phyloP scores from a whole-genome alignment of 1,140 invertebrate species.

The Archegozetes longisetosus region DNA sequence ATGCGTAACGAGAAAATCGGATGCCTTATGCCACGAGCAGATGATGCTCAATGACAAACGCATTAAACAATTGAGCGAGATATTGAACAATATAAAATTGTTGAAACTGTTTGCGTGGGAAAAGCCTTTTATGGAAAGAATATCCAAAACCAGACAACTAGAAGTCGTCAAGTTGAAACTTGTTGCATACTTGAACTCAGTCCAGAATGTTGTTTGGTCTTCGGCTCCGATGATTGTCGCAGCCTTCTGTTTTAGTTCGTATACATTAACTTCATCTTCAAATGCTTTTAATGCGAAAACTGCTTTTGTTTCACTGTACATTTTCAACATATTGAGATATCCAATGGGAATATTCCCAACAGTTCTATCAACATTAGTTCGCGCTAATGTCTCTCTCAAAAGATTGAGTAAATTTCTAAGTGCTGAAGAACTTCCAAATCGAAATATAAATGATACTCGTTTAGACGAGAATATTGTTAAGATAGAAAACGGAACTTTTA shows the following conservation, averaged over 20 bases:
- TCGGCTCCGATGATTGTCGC: slow-evolving; percentile 10
- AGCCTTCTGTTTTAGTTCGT: slow-evolving; percentile 23
- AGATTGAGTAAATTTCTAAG: slow-evolving; percentile 28
- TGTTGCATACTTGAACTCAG: background rate
- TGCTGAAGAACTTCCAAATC: slow-evolving; percentile 26
- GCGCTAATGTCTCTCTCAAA: slow-evolving; percentile 38
- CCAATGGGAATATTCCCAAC: slow-evolving; percentile 27
- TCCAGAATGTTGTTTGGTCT: slow-evolving; percentile 13
- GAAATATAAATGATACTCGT: background rate
- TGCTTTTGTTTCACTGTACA: slow-evolving; percentile 37
- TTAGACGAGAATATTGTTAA: background rate
- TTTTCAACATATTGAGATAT: slow-evolving; percentile 38
- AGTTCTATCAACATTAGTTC: background rate
- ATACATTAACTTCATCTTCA: slow-evolving; percentile 25
- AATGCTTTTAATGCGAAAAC: slow-evolving; percentile 32
- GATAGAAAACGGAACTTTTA: slow-evolving; percentile 10
- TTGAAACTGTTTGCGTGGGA: slow-evolving; percentile 21
- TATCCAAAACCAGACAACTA: slow-evolving; percentile 8
- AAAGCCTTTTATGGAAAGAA: slow-evolving; percentile 16
- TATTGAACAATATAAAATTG: slow-evolving; percentile 33
- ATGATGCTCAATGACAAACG: slow-evolving; percentile 31
- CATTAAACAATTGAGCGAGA: slow-evolving; percentile 32
- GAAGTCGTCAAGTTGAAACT: slow-evolving; percentile 10
- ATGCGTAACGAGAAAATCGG: slow-evolving; percentile 59
- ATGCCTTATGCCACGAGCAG: slow-evolving; percentile 32